Conservation (phyloP, 2,113 vertebrate species). For the Pagrus major region DNA sequence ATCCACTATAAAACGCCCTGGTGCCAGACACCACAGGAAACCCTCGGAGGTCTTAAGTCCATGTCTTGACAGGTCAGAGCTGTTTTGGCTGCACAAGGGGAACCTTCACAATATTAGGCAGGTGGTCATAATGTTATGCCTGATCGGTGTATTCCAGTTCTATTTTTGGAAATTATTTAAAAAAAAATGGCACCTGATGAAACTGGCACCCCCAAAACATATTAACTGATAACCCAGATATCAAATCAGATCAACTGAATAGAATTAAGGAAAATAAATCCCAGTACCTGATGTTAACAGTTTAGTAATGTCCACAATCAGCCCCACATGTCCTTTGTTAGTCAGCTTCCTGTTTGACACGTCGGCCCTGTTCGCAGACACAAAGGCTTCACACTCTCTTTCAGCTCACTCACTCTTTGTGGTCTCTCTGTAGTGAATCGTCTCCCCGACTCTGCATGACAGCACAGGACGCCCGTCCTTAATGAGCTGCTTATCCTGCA, state of each 20-base stretch:
- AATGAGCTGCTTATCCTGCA: conserved; percentile 47
- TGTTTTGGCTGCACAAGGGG: too few relatives aligned
- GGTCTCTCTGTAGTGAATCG: conserved; percentile 22
- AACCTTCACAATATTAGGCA: too few relatives aligned
- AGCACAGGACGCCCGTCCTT: conserved; percentile 13
- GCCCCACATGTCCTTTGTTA: neutral
- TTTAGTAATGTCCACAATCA: neutral
- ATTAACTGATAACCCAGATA: neutral
- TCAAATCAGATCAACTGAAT: neutral
- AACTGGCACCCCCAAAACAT: neutral
- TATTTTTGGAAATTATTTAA: too few relatives aligned
- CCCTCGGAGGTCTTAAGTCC: too few relatives aligned
- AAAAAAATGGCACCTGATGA: neutral
- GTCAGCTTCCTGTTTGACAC: neutral
- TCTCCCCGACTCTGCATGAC: neutral
- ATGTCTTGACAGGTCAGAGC: too few relatives aligned
- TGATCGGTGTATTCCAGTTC: too few relatives aligned
- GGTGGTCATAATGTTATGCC: too few relatives aligned
- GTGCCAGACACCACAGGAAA: too few relatives aligned
- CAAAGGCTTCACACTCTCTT: conserved; percentile 21
- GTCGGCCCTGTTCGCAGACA: neutral
- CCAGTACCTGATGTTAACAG: neutral
- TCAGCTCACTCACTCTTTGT: conserved; percentile 13
- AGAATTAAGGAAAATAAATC: neutral
- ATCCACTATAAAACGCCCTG: too few relatives aligned